Conservation (phyloP, 2,113 vertebrate genomes). For the Psettodes erumei region DNA sequence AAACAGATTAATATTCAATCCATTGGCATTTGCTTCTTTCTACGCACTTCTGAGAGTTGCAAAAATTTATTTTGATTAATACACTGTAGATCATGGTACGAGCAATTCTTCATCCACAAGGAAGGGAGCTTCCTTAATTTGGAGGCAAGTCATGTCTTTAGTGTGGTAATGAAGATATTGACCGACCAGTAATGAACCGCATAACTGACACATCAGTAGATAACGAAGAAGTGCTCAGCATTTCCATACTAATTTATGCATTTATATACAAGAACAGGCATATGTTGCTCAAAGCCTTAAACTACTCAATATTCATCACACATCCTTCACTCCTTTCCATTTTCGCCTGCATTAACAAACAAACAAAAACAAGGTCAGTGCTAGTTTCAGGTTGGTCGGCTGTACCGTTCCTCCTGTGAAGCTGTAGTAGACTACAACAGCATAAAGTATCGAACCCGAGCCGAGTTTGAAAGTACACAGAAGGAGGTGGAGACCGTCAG, state of each 20-base stretch:
- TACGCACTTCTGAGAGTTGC: not conserved
- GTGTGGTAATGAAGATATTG: slow-evolving; percentile 55
- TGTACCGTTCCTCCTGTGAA: slow-evolving; percentile 1
- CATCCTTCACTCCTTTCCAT: slow-evolving; percentile 46
- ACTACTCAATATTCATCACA: slow-evolving; percentile 50
- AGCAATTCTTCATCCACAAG: not conserved
- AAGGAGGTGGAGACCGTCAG: slow-evolving; percentile 33
- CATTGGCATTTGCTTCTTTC: slow-evolving; percentile 5
- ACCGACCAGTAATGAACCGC: slow-evolving; percentile 39
- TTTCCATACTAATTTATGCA: slow-evolving; percentile 57
- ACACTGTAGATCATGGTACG: not conserved
- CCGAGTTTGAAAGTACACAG: slow-evolving; percentile 17
- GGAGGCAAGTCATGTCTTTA: slow-evolving; percentile 21
- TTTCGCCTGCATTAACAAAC: slow-evolving; percentile 42
- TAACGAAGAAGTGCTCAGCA: slow-evolving; percentile 12
- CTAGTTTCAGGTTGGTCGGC: slow-evolving; percentile 14
- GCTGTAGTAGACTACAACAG: slow-evolving; percentile 8
- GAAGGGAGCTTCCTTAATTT: slow-evolving; percentile 12
- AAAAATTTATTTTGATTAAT: slow-evolving; percentile 15
- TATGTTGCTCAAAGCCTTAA: slow-evolving; percentile 47
- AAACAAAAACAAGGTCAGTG: slow-evolving; percentile 41
- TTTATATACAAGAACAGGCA: slow-evolving; percentile 28
- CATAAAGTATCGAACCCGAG: slow-evolving; percentile 29
- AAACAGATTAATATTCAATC: slow-evolving; percentile 1
- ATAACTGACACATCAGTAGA: slow-evolving; percentile 40